Evolutionary conservation across 2,797 vertebrate species (phyloP).

Genomic region (Cephalopachus bancanus): DNA sequence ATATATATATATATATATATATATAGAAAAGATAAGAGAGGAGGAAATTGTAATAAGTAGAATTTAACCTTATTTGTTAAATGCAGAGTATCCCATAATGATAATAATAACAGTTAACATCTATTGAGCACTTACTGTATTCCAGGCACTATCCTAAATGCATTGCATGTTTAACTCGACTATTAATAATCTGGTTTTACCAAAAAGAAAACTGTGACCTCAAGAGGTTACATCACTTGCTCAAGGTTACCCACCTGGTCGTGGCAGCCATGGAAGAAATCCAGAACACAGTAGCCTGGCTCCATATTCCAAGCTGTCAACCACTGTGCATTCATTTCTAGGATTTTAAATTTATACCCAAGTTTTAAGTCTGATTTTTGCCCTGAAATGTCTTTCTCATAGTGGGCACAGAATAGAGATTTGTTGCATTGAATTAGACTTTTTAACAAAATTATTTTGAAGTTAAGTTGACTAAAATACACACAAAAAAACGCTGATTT

Average conservation of each 20-base stretch:
- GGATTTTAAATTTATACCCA: background rate
- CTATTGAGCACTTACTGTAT: background rate
- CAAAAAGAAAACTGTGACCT: background rate
- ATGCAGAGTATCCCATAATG: background rate
- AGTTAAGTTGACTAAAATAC: background rate
- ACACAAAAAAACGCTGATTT: slow-evolving; percentile 1
- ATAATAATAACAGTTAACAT: background rate
- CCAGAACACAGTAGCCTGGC: background rate
- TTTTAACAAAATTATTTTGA: background rate
- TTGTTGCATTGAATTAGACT: background rate
- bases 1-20: background rate
- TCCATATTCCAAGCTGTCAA: background rate
- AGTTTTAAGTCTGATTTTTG: background rate
- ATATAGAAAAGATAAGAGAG: background rate
- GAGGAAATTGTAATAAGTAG: background rate
- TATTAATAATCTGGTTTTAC: background rate
- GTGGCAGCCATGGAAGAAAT: background rate
- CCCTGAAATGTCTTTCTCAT: background rate
- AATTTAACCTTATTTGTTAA: background rate
- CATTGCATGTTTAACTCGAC: background rate
- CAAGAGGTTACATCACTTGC: background rate
- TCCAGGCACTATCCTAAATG: background rate
- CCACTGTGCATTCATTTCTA: background rate
- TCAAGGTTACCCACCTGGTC: background rate
- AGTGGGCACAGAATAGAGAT: background rate